Conservation (phyloP, 2,888 invertebrate species). For the Molorchus minor region DNA sequence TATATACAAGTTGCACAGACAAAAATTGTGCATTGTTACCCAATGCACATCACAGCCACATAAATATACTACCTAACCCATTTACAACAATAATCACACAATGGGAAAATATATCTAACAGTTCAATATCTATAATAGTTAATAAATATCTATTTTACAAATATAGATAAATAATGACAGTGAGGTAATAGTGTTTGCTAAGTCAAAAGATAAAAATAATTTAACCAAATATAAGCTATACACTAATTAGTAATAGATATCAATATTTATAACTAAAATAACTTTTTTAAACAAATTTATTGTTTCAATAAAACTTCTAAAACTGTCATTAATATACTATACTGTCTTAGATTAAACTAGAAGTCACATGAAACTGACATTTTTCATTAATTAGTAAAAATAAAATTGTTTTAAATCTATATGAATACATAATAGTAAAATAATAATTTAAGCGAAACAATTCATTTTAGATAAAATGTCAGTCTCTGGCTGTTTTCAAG, state of each 20-base stretch:
- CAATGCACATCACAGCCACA: conserved; percentile 28
- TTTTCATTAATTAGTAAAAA: not conserved
- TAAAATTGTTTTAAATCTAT: not conserved
- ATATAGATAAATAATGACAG: not conserved
- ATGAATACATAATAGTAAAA: not conserved
- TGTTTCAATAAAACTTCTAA: not conserved
- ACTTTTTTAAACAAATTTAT: not conserved
- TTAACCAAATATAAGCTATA: not conserved
- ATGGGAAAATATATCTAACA: conserved; percentile 25
- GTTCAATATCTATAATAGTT: not conserved
- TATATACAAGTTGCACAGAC: no score
- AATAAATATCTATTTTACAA: not conserved
- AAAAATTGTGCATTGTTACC: conserved; percentile 12
- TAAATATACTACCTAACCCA: conserved; percentile 24
- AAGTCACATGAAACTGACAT: not conserved
- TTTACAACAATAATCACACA: conserved; percentile 6
- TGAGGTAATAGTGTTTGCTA: not conserved
- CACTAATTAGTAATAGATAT: not conserved
- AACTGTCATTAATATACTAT: no score
- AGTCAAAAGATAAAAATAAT: not conserved
- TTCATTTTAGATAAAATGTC: no score
- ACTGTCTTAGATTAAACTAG: no score
- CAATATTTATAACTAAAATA: not conserved
- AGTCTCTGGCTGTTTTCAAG: not conserved
- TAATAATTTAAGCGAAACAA: not conserved